phyloP scores from a whole-genome alignment of 2,888 invertebrate genomes.

The Nomada lathburiana region DNA sequence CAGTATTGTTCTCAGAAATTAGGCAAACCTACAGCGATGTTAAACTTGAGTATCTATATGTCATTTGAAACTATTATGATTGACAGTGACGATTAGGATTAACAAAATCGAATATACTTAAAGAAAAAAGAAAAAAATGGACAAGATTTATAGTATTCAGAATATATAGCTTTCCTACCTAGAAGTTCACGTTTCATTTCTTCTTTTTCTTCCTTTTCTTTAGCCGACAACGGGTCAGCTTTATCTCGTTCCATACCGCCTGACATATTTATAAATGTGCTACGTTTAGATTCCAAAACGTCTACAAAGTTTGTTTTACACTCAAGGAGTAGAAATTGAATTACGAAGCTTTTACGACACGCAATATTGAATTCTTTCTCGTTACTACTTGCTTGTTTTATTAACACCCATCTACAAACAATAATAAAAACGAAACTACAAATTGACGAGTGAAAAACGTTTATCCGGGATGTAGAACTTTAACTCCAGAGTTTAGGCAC shows the following conservation, averaged over 20 bases:
- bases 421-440: not conserved
- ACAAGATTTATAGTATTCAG: not conserved
- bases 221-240: slow-evolving; percentile 33
- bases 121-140: not conserved
- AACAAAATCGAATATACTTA: not conserved
- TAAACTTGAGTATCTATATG: not conserved
- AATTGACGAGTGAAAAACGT: not conserved
- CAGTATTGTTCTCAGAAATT: not conserved
- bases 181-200: slow-evolving; percentile 65
- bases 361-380: slow-evolving; percentile 6
- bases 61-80: not conserved
- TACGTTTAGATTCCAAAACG: not conserved
- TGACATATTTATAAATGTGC: slow-evolving; percentile 49
- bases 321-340: slow-evolving; percentile 11
- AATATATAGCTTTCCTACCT: slow-evolving; percentile 51
- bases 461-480: not conserved
- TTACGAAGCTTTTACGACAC: not conserved
- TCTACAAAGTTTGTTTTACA: slow-evolving; percentile 24
- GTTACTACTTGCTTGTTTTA: slow-evolving; percentile 23
- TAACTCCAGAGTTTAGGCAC: no score
- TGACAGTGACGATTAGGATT: not conserved
- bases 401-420: slow-evolving; percentile 2
- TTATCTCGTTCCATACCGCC: slow-evolving; percentile 64
- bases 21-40: not conserved
- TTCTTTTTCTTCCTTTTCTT: slow-evolving; percentile 50